Base-by-base conservation (phyloP, 2,113 vertebrate genomes). In the Heliornis fulica region DNA sequence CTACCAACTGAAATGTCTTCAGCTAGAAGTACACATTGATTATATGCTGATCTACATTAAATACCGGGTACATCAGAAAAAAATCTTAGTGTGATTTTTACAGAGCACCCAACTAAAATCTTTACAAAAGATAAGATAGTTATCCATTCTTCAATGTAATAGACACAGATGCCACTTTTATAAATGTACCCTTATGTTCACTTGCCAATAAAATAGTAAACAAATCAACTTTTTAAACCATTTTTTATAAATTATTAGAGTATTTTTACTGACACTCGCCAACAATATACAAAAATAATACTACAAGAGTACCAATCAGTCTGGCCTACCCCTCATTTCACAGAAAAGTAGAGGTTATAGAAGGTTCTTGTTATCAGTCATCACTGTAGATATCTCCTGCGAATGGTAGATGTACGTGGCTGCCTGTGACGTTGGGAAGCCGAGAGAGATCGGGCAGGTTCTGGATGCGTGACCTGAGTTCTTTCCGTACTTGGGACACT, bases 401-500 rank as follows among this genome's bases (percentile, higher is more conserved):
- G 87, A 98, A 99, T 0, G 99, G 98, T 61, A 99, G 97, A 92
- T 98, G 98, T 72, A 99, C 98, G 5, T 98, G 98, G 83, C 98
- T 98, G 53, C 98, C 98, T 2, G 98, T 99, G 89, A 99, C 98
- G 5, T 98, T 99, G 88, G 99, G 99, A 79, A 99, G 97, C 54
- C 98, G 98, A 69, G 98, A 99, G 40, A 99, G 98, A 93, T 99
- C 98, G 68, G 99, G 99, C 53, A 99, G 98, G 97, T 98, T 98
- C 98, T 98, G 99, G 89, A 99, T 98, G 84, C 99, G 99, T 40
- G 99, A 98, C 56, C 99, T 98, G 82, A 99, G 98, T 97, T 99
- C 99, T 97, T 99, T 99, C 68, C 99, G 98, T 38, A 99, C 99
- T 95, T 99, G 98, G 94, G 99, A 99, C 90, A 99, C 99, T 94